Conservation (phyloP, 2,113 vertebrate species). For the Pavo muticus region DNA sequence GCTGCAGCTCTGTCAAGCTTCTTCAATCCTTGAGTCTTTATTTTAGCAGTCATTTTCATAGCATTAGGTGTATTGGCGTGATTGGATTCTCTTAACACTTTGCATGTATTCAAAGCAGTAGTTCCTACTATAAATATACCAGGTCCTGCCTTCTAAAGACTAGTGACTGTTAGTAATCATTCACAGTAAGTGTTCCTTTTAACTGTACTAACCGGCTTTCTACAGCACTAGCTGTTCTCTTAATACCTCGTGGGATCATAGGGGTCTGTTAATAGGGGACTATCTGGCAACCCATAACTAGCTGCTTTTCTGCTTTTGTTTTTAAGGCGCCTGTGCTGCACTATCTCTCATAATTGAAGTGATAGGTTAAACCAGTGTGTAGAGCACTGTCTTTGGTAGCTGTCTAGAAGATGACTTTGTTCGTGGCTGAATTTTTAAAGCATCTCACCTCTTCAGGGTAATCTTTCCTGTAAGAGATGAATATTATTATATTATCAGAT, state of each 20-base stretch:
- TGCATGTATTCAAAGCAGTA: neutral
- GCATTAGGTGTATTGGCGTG: neutral
- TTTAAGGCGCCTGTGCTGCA: neutral
- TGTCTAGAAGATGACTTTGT: neutral
- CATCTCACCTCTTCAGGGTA: neutral
- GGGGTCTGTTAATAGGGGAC: neutral
- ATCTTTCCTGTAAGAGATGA: neutral
- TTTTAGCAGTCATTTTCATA: neutral
- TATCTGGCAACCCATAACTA: accelerated
- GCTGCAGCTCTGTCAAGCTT: slow-evolving; percentile 24
- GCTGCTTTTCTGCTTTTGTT: neutral
- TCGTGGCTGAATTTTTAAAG: neutral
- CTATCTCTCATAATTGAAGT: neutral
- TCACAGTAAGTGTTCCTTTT: neutral
- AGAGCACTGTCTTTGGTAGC: neutral
- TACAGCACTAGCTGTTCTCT: neutral
- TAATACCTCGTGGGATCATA: neutral
- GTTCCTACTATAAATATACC: neutral
- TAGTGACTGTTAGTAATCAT: neutral
- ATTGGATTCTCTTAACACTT: neutral
- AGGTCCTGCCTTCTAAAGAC: neutral
- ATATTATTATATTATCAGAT: neutral
- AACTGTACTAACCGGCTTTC: slow-evolving; percentile 23
- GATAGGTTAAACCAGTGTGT: neutral
- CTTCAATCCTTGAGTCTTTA: neutral